Evolutionary conservation across 2,888 invertebrate genomes (phyloP).

Genomic region (Bibio marci): DNA sequence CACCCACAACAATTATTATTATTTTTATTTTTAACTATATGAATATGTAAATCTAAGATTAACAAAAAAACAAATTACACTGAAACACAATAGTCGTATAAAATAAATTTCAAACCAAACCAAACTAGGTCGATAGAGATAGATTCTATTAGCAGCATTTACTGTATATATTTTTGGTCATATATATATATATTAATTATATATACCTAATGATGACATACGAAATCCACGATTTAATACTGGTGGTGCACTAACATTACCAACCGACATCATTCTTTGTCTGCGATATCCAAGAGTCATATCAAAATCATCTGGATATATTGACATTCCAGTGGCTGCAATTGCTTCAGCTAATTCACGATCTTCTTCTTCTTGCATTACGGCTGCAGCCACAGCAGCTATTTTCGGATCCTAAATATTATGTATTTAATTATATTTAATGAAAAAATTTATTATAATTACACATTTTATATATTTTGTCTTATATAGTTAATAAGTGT

Average conservation of each 20-base stretch:
- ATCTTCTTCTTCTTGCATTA: constrained; percentile 57
- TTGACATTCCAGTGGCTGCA: constrained; percentile 43
- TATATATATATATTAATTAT: not conserved
- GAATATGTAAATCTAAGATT: too few relatives aligned
- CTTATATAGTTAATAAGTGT: not conserved
- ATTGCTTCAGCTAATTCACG: constrained; percentile 55
- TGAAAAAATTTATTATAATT: not conserved
- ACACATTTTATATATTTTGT: not conserved
- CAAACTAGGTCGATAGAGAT: too few relatives aligned
- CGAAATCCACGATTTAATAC: constrained; percentile 32
- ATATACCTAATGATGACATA: constrained; percentile 39
- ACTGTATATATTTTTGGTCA: too few relatives aligned
- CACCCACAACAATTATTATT: too few relatives aligned
- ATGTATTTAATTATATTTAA: not conserved
- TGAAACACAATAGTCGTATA: too few relatives aligned
- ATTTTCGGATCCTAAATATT: constrained; percentile 54
- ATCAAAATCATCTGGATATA: constrained; percentile 31
- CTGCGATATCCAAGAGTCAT: constrained; percentile 31
- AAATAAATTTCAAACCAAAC: too few relatives aligned
- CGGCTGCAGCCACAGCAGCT: constrained; percentile 62
- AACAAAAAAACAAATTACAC: too few relatives aligned
- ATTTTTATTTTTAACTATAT: too few relatives aligned
- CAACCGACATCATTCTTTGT: constrained; percentile 43
- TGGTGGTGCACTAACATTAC: constrained; percentile 45
- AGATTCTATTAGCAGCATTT: too few relatives aligned